These are phyloP conservation scores for Pomacea canaliculata DNA, from an alignment of 2,888 invertebrate genomes.

Conservation along the genomic window DNA sequence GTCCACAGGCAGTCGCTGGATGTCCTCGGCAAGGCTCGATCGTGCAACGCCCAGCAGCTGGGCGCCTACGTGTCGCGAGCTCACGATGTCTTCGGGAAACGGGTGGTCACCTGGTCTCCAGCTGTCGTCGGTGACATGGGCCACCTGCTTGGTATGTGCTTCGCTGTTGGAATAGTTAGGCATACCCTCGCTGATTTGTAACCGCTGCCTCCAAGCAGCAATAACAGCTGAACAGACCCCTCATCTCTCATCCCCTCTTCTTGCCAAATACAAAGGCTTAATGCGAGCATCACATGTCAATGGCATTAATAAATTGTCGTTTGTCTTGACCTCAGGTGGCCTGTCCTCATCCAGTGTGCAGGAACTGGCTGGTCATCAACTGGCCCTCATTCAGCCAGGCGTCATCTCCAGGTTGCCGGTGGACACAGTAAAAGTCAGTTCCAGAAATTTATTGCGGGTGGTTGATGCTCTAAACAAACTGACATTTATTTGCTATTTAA, in stretches of 20 bases:
- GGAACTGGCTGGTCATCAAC: conserved; percentile 31
- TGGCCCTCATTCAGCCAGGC: conserved; percentile 31
- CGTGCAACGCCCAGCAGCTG: conserved; percentile 26
- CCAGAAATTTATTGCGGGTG: background rate
- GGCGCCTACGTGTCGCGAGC: conserved; percentile 29
- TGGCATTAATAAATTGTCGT: background rate
- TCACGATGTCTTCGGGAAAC: conserved; percentile 21
- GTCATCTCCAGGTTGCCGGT: conserved; percentile 32
- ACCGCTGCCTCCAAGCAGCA: no score
- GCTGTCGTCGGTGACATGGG: conserved; percentile 37
- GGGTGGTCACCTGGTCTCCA: conserved; percentile 31
- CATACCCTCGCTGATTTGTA: no score
- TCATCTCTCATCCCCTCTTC: no score
- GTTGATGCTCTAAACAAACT: no score
- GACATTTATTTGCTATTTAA: no score
- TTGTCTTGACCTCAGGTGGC: conserved; percentile 27
- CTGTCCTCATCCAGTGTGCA: conserved; percentile 29
- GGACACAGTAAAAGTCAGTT: conserved; percentile 22
- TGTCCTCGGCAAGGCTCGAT: conserved; percentile 29
- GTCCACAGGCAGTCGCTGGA: conserved; percentile 30
- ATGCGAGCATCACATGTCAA: background rate
- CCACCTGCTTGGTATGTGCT: conserved; percentile 29
- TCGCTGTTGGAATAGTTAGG: no score
- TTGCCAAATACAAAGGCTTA: background rate
- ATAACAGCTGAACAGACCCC: no score